Conservation (phyloP, 2,888 invertebrate genomes). For the Diaprepes abbreviatus region DNA sequence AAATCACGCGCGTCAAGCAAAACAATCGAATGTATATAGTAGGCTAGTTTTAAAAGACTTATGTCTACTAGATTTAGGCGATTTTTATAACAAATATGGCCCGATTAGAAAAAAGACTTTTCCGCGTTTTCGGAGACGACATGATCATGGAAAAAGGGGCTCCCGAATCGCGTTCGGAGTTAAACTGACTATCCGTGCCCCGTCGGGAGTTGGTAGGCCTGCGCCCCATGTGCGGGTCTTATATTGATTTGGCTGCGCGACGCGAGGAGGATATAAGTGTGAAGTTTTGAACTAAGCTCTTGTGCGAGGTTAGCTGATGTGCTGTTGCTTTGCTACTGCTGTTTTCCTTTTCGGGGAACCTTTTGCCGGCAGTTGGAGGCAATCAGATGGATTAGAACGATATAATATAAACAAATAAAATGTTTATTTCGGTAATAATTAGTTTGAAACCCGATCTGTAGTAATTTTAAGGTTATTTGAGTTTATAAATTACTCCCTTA, state of each 20-base stretch:
- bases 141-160: constrained; percentile 26
- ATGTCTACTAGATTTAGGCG: background rate
- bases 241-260: constrained; percentile 67
- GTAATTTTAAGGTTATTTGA: too few species aligned
- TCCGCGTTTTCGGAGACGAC: constrained; percentile 27
- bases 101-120: constrained; percentile 1
- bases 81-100: background rate
- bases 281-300: constrained; percentile 41
- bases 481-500: too few species aligned
- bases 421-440: too few species aligned
- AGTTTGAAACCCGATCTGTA: too few species aligned
- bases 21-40: background rate
- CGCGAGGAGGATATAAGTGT: constrained; percentile 58
- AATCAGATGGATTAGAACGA: background rate
- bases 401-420: background rate
- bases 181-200: constrained; percentile 69
- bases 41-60: background rate
- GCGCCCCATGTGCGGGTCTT: constrained; percentile 66
- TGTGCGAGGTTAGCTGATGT: constrained; percentile 26
- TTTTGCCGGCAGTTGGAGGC: background rate
- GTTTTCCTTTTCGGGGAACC: constrained; percentile 5
- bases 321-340: constrained; percentile 41
- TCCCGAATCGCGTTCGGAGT: constrained; percentile 68
- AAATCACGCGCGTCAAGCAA: background rate
- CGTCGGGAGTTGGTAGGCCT: constrained; percentile 69